Conservation (phyloP, 2,888 invertebrate genomes). For the Petrolisthes cinctipes region DNA sequence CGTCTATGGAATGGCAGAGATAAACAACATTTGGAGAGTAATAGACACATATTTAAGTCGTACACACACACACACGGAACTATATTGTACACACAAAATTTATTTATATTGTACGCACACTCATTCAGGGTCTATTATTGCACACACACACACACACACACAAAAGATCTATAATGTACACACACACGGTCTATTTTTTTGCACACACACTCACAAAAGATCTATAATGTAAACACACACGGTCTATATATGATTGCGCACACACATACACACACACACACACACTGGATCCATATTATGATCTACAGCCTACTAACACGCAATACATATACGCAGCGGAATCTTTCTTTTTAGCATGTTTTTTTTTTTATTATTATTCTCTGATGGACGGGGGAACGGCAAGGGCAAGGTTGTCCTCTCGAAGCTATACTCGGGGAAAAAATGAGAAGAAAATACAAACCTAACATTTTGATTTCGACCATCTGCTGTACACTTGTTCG, state of each 20-base stretch:
- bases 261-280: conserved; percentile 19
- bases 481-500: neutral
- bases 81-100: too few species aligned
- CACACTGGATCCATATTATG: neutral
- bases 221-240: neutral
- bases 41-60: too few species aligned
- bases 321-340: neutral
- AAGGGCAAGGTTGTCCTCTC: neutral
- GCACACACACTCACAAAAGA: neutral
- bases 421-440: neutral
- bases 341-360: neutral
- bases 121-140: neutral
- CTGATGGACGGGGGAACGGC: neutral
- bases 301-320: neutral
- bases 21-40: too few species aligned
- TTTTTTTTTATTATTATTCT: neutral
- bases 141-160: neutral
- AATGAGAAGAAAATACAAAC: too few species aligned
- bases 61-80: too few species aligned
- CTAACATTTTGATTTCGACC: too few species aligned
- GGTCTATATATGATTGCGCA: too few species aligned
- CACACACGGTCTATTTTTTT: neutral
- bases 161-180: neutral
- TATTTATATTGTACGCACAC: neutral
- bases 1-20: too few species aligned